These are phyloP conservation scores for Leucozona laternaria DNA, from an alignment of 2,888 invertebrate species.

Conservation along the genomic window DNA sequence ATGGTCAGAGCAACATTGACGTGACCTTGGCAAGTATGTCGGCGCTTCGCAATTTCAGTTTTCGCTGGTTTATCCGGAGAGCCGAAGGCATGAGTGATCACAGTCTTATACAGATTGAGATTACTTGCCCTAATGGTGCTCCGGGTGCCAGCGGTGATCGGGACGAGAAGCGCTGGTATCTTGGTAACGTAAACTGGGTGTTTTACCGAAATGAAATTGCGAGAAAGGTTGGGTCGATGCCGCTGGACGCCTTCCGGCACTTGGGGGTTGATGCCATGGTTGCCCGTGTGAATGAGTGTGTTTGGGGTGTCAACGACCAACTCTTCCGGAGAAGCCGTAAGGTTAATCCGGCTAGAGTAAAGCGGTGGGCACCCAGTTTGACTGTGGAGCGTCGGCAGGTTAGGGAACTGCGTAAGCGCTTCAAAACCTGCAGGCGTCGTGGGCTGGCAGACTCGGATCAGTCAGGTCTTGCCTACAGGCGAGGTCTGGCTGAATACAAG, in stretches of 20 bases:
- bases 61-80: background rate
- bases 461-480: too few species aligned
- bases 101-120: background rate
- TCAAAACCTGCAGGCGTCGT: background rate
- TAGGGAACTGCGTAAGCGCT: too few species aligned
- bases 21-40: background rate
- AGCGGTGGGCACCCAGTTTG: background rate
- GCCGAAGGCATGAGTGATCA: background rate
- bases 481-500: conserved; percentile 24
- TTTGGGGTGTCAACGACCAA: conserved; percentile 19
- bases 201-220: background rate
- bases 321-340: background rate
- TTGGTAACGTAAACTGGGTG: too few species aligned
- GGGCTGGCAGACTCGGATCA: background rate
- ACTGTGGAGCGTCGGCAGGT: too few species aligned
- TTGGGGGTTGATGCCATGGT: background rate
- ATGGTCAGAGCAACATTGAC: background rate
- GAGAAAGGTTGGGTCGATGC: background rate
- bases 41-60: background rate
- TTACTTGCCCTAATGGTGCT: background rate
- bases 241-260: background rate
- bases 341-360: background rate
- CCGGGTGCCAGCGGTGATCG: too few species aligned
- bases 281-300: background rate
- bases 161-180: too few species aligned